Evolutionary conservation across 35 echinoderm and acorn worm species (phyloP), one percentile per base, ranked within the genome.

Genomic region (Apostichopus californicus): DNA sequence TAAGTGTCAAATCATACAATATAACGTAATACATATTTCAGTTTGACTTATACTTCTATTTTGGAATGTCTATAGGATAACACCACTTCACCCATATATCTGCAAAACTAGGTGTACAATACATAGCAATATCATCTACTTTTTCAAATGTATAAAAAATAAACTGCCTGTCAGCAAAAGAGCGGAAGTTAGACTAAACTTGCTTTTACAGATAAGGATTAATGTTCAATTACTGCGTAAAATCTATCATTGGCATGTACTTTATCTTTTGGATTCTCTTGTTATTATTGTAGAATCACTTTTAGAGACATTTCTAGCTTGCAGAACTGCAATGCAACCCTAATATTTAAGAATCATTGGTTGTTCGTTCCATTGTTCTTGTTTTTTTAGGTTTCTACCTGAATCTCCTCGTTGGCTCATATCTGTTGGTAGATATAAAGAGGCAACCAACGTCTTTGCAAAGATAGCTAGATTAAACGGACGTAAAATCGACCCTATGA

Each of bases 371-470:
- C 4, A 68, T 79, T 79, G 34, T 14, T 22, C 14, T 83, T 56
- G 55, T 34, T 83, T 46, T 4, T 54, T 0, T 18, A 83, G 80
- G 80, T 83, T 83, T 56, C 2, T 83, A 14, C 80, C 80, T 55
- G 80, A 83, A 34, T 83, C 80, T n/a, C 25, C 80, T 83, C 80
- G 80, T 83, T 83, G 80, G 80, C 80, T 83, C 6, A 56, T 83
- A 18, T 83, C 80, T 17, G 25, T 56, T 55, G 24, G 80, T 55
- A 83, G 55, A 55, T 55, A 55, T 14, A 5, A 83, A 10, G 80
- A 83, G 55, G 80, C 80, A 6, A 83, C 9, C 6, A 83, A 24
- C 34, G n/a, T 83, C 6, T 55, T 83, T 15, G n/a, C 21, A 55
- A 83, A 83, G 55, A 12, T 83, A 13, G 80, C 80, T 18, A 46